Conservation (phyloP, 2,797 vertebrate species). For the Sebastes nivosus region DNA sequence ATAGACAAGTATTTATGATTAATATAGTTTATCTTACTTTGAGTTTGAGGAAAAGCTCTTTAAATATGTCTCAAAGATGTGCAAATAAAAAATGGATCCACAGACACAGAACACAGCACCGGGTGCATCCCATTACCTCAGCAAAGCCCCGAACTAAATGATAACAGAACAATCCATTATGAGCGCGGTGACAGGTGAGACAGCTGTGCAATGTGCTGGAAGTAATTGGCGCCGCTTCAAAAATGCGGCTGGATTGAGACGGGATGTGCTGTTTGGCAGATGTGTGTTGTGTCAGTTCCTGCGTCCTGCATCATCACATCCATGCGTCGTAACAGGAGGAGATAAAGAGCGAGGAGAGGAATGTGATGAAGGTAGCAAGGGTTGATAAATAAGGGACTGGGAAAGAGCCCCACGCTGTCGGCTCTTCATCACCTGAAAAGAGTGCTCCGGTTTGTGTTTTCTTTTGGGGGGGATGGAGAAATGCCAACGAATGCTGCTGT, state of each 20-base stretch:
- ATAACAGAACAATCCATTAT: background rate
- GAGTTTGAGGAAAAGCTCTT: background rate
- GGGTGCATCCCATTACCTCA: no score
- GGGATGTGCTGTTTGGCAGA: background rate
- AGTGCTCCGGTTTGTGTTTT: background rate
- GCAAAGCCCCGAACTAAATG: background rate
- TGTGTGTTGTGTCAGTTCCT: background rate
- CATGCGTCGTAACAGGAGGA: background rate
- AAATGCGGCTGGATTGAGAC: background rate
- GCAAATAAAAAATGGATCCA: background rate
- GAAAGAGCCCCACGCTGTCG: background rate
- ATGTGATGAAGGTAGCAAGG: background rate
- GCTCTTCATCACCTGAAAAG: background rate
- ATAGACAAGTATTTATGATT: no score
- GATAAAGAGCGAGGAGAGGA: background rate
- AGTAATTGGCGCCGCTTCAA: background rate
- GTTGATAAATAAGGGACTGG: background rate
- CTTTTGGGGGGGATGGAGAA: no score
- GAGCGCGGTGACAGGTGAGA: background rate
- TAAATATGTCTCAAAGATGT: background rate
- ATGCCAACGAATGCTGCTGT: background rate
- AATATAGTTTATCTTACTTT: no score
- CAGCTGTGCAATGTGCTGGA: background rate
- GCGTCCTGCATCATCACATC: background rate
- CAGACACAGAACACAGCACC: background rate